These are phyloP conservation scores for Acanthococcus lagerstroemiae DNA, from an alignment of 2,888 invertebrate genomes.

Conservation along the genomic window DNA sequence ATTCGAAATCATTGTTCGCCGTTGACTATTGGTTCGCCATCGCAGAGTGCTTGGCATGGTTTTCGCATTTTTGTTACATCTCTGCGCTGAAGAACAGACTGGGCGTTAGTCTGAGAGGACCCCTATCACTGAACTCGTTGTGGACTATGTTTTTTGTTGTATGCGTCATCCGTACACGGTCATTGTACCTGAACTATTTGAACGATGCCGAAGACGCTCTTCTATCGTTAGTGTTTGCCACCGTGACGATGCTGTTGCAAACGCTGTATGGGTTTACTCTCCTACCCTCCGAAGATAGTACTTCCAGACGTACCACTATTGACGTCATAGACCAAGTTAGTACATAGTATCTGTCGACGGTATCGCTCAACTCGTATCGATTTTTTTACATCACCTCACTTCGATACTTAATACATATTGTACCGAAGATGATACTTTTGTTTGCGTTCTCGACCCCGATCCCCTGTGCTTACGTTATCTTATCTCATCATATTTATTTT, in stretches of 20 bases:
- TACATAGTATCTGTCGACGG: too few species aligned
- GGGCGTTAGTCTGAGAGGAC: constrained; percentile 61
- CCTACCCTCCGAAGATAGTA: constrained; percentile 15
- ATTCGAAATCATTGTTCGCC: constrained; percentile 42
- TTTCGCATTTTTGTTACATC: constrained; percentile 66
- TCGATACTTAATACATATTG: too few species aligned
- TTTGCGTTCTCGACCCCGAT: too few species aligned
- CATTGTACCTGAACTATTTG: constrained; percentile 42
- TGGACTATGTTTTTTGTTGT: constrained; percentile 60
- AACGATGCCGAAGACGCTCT: constrained; percentile 38
- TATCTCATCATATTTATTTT: too few species aligned
- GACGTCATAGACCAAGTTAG: constrained; percentile 15
- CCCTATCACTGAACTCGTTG: constrained; percentile 54
- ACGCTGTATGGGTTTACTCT: constrained; percentile 35
- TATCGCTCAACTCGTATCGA: too few species aligned
- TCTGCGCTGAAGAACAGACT: constrained; percentile 53
- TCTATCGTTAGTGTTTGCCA: constrained; percentile 39
- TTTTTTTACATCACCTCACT: too few species aligned
- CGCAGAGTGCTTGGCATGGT: constrained; percentile 66
- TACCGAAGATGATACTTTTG: too few species aligned
- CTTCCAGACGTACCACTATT: constrained; percentile 7
- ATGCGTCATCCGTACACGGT: constrained; percentile 57
- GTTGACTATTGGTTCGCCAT: constrained; percentile 62
- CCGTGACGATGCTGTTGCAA: constrained; percentile 40
- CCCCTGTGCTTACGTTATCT: too few species aligned